Evolutionary conservation across 2,888 invertebrate species (phyloP).

Genomic region (Oxycera nigricornis): DNA sequence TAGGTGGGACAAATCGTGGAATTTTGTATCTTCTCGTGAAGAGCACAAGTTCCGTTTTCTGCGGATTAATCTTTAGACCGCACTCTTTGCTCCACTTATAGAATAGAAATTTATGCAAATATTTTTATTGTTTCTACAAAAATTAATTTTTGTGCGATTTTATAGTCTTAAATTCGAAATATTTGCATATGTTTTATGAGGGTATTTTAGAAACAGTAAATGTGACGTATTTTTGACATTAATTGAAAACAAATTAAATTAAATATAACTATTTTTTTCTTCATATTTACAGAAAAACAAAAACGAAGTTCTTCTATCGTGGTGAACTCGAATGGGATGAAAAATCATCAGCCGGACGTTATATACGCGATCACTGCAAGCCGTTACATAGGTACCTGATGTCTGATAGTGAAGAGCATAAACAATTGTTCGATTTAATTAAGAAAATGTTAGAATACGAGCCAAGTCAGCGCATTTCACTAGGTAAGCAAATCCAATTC

Average conservation of each 20-base stretch:
- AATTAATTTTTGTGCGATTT: too few species aligned
- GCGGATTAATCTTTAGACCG: too few species aligned
- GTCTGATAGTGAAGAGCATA: conserved; percentile 88
- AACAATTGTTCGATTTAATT: conserved; percentile 92
- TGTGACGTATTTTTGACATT: too few species aligned
- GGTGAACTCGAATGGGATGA: conserved; percentile 98
- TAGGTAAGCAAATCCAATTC: conserved; percentile 62
- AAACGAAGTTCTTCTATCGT: conserved; percentile 98
- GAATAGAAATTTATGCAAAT: too few species aligned
- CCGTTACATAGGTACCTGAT: conserved; percentile 92
- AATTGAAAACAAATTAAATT: not conserved
- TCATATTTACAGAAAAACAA: conserved; percentile 76
- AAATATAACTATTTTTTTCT: not conserved
- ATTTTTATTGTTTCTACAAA: too few species aligned
- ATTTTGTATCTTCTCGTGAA: too few species aligned
- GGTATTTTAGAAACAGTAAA: too few species aligned
- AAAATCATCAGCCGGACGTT: conserved; percentile 94
- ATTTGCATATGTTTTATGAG: too few species aligned
- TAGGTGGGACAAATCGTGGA: too few species aligned
- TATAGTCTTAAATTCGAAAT: too few species aligned
- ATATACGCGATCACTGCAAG: conserved; percentile 97
- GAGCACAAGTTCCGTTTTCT: too few species aligned
- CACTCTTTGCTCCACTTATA: too few species aligned
- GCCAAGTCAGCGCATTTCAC: conserved; percentile 85
- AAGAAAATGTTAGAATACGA: conserved; percentile 97